Evolutionary conservation across 2,113 vertebrate species (phyloP).

Genomic region (Thermophis baileyi): DNA sequence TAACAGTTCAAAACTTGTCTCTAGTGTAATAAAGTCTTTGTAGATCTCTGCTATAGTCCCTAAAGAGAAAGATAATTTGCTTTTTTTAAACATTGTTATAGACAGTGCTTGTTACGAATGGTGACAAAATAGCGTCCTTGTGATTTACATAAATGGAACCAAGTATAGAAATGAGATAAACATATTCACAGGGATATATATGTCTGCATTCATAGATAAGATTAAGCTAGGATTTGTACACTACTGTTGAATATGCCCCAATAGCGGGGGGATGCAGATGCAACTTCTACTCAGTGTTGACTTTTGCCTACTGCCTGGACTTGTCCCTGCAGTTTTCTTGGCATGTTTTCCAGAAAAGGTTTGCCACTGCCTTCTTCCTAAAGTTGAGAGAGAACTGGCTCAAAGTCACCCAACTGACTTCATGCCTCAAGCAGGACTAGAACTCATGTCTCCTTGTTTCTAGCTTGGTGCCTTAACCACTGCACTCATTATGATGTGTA

Average conservation of each 20-base stretch:
- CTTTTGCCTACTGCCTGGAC: not conserved
- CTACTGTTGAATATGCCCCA: not conserved
- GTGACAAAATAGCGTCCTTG: not conserved
- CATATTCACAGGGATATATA: not conserved
- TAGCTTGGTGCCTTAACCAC: not conserved
- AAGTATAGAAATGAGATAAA: not conserved
- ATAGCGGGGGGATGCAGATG: not conserved
- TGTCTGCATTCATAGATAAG: not conserved
- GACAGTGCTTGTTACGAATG: not conserved
- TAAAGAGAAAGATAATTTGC: not conserved
- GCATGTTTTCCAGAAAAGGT: not conserved
- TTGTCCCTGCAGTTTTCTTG: not conserved
- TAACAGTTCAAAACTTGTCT: not conserved
- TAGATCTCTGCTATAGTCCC: not conserved
- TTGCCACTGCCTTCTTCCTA: not conserved
- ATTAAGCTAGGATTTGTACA: not conserved
- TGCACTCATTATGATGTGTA: not conserved
- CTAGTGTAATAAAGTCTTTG: not conserved
- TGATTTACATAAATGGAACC: not conserved
- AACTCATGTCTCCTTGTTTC: not conserved
- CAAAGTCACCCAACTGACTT: not conserved
- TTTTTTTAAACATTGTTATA: not conserved
- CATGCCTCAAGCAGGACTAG: not conserved
- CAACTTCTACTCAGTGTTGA: not conserved
- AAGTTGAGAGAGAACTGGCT: not conserved